Base-by-base conservation (phyloP, 2,888 invertebrate genomes). In the Epistrophella euchroma region DNA sequence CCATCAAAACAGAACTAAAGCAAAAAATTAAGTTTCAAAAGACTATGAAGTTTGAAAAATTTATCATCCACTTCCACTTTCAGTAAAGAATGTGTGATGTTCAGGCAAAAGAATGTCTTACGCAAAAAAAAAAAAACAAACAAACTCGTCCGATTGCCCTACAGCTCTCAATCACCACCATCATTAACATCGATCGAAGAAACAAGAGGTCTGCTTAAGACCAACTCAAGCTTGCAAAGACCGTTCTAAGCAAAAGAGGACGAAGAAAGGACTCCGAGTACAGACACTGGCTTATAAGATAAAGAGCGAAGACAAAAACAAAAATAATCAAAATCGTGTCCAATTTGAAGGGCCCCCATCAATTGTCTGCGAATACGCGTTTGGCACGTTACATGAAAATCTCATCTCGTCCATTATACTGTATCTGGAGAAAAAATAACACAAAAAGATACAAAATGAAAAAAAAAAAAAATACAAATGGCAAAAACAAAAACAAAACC, bases 121-220 rank as follows among this genome's bases (percentile, higher is more conserved):
- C 6, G 9, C 56, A 17, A 13, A 15, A 37, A 58, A 32, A 32
- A n/a, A 32, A 55, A 32, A 66, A 80, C 35, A 71, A 22, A 28
- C 72, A 45, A 74, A 70, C 45, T 74, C 84, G 79, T 64, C 86
- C 86, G 86, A 86, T 78, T 86, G 86, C 86, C 86, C 86, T 86
- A 86, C 82, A 86, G 86, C 86, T 82, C 86, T 86, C 82, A 86
- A 86, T 86, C 82, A 78, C 66, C 86, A 62, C 55, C 75, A 70
- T 77, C 82, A 77, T 73, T 68, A 55, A 40, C 68, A 70, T 72
- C 75, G 80, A 85, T 80, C 10, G 43, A 43, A 58, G 55, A 19
- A 68, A 19, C 19, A 50, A 50, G 19, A 55, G 55, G 37, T 40
- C 55, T 55, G 56, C 47, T 75, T 64, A 37, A 43, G 56, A 82